Percentiles rank a stretch among this genome's conserved stretches.
These are phyloP conservation scores for Gambelia wislizenii DNA, from an alignment of 2,797 vertebrate species.

Conservation along the genomic window DNA sequence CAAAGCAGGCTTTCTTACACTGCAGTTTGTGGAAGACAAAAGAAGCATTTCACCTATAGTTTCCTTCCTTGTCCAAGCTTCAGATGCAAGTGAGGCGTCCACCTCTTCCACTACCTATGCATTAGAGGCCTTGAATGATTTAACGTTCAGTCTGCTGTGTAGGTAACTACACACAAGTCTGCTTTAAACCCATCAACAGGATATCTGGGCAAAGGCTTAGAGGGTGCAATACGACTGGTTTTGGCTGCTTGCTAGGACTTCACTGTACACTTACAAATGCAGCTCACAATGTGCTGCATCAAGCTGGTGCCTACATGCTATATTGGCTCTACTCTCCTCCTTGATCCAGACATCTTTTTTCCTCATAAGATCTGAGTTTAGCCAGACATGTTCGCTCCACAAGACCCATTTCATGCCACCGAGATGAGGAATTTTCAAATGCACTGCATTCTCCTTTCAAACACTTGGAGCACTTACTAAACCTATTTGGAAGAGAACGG, in stretches of 20 bases:
- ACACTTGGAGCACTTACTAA: neutral
- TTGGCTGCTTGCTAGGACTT: neutral
- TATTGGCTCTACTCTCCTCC: constrained; percentile 41
- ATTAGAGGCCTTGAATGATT: neutral
- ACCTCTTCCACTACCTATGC: neutral
- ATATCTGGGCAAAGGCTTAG: neutral
- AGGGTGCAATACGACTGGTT: neutral
- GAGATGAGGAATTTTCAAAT: neutral
- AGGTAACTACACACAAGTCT: neutral
- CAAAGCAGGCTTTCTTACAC: no score
- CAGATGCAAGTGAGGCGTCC: neutral
- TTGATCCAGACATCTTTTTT: neutral
- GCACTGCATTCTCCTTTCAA: neutral
- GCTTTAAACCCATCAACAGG: neutral
- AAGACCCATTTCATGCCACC: neutral
- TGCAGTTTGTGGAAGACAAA: neutral
- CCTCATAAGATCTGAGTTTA: neutral
- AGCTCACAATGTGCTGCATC: neutral
- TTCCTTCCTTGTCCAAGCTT: neutral
- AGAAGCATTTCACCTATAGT: neutral
- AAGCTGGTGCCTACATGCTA: neutral
- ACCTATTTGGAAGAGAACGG: neutral
- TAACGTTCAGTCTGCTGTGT: neutral
- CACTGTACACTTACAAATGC: neutral
- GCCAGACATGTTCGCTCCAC: neutral